Evolutionary conservation across 2,888 invertebrate species (phyloP).

Genomic region (Leuctra nigra): DNA sequence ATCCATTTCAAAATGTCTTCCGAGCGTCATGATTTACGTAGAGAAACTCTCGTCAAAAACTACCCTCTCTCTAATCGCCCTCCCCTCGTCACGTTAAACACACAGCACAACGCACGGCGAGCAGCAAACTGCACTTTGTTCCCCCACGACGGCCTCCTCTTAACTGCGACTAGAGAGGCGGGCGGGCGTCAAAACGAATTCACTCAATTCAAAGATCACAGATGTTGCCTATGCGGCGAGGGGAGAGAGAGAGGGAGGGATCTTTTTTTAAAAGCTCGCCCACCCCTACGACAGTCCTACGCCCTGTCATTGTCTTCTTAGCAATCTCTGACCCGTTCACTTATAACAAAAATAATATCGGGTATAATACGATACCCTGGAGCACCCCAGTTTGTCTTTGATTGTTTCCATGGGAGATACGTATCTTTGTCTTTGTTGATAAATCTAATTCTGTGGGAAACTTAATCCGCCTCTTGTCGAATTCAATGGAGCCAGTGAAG

Average conservation of each 20-base stretch:
- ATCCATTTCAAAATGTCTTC: too few species aligned
- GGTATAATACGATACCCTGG: too few species aligned
- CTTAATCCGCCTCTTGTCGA: too few species aligned
- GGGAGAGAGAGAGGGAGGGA: background rate
- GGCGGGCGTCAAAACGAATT: background rate
- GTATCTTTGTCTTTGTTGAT: too few species aligned
- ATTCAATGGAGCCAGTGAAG: too few species aligned
- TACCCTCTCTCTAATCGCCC: too few species aligned
- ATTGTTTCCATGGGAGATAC: too few species aligned
- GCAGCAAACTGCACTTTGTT: background rate
- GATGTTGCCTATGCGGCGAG: background rate
- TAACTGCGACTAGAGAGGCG: background rate
- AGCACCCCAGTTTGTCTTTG: too few species aligned
- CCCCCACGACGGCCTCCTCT: background rate
- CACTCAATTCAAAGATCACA: background rate
- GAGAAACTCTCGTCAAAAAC: too few species aligned
- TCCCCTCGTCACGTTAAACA: too few species aligned
- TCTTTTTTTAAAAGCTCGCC: background rate
- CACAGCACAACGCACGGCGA: background rate
- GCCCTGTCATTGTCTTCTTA: background rate
- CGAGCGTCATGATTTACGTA: too few species aligned
- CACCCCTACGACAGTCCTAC: background rate
- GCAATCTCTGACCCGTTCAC: background rate
- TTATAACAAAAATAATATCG: background rate
- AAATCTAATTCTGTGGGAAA: too few species aligned